Base-by-base conservation (phyloP, 2,797 vertebrate genomes). In the Semotilus atromaculatus region DNA sequence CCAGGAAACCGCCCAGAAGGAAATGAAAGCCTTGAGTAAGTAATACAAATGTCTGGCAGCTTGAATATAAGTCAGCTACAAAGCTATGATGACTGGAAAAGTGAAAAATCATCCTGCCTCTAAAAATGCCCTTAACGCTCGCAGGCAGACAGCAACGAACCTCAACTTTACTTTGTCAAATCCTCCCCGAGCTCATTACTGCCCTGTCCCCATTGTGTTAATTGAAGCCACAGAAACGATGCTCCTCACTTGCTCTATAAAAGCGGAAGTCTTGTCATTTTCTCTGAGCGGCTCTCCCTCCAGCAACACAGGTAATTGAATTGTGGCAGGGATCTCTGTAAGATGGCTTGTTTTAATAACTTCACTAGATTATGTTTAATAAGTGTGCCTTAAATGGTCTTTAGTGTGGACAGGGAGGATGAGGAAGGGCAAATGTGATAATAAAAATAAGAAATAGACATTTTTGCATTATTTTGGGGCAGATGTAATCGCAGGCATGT, bases 291-390 rank as follows among this genome's bases (percentile, higher is more conserved):
- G 88, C 92, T 89, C 89, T 92, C 92, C 95, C 95, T 95, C 86
- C 91, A 95, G 94, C 95, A 94, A 95, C 91, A 91, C 92, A 94
- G 93, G 94, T 95, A 95, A 96, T 95, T 95, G 94, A 95, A 96
- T 95, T 95, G 93, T 94, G 93, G 92, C 93, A 93, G 93, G 90
- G 94, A 93, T 94, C 92, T 93, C 91, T 85, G 91, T 93, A 93
- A 94, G 91, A 94, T 92, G 93, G 91, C 93, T 95, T 95, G 94
- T 95, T 95, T 95, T 95, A 95, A 95, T 95, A 95, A 95, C 95
- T 95, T 95, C 93, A 93, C 92, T 91, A 93, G 94, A 95, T 95
- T 95, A 94, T 93, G 93, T 94, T 95, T 94, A 95, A 95, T 95
- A 95, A 93, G 93, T 93, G 93, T 88, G 93, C 93, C 91, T 94